These are phyloP conservation scores for Oedothorax gibbosus DNA, from an alignment of 1,140 invertebrate species.

Conservation along the genomic window DNA sequence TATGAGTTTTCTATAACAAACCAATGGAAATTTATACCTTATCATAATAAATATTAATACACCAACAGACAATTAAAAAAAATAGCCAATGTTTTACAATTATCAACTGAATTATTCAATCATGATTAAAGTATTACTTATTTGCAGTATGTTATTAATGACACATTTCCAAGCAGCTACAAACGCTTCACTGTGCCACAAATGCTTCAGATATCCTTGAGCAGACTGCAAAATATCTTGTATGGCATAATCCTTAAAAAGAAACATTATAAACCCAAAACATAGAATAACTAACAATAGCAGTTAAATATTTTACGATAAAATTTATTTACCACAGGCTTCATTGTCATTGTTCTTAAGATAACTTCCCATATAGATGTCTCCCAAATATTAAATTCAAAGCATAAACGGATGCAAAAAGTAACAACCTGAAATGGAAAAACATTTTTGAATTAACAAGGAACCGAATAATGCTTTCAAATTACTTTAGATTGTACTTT, in stretches of 20 bases:
- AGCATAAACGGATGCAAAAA: slow-evolving; percentile 1
- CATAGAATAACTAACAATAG: not conserved
- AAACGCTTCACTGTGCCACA: slow-evolving; percentile 6
- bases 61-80: not conserved
- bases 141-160: not conserved
- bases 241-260: not conserved
- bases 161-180: slow-evolving; percentile 9
- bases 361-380: slow-evolving; percentile 16
- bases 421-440: not conserved
- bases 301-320: not conserved
- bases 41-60: not conserved
- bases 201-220: not conserved
- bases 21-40: not conserved
- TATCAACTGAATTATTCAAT: not conserved
- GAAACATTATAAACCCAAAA: not conserved
- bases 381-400: slow-evolving; percentile 17
- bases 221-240: slow-evolving; percentile 18
- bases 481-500: too few species aligned
- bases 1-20: not conserved
- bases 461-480: too few species aligned
- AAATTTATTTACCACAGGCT: not conserved
- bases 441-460: not conserved
- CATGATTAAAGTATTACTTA: not conserved
- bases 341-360: not conserved
- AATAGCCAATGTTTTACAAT: not conserved